Percentiles rank a stretch among this genome's conserved stretches.
Evolutionary conservation across 2,113 vertebrate genomes (phyloP).

Genomic region (Gavia stellata): DNA sequence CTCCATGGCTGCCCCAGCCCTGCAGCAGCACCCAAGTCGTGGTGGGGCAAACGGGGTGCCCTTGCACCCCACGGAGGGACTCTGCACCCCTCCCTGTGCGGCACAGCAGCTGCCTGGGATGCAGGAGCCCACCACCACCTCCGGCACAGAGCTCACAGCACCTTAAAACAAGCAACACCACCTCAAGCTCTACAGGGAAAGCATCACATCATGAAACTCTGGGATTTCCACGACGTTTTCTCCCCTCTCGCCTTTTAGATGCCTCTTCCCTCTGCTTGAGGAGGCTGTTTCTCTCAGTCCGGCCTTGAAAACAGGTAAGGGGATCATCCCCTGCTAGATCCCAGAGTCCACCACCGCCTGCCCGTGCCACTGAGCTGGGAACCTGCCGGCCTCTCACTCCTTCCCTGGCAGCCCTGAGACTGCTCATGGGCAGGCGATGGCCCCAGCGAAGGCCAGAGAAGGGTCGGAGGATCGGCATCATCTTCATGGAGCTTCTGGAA

Average conservation of each 20-base stretch:
- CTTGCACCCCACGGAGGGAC: background rate
- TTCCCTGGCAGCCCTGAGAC: background rate
- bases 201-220: background rate
- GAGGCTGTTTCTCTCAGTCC: background rate
- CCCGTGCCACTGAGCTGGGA: fast-evolving
- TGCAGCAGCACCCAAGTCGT: background rate
- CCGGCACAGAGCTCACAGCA: background rate
- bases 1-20: background rate
- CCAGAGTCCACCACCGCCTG: background rate
- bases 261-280: background rate
- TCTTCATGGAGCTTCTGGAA: background rate
- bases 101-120: background rate
- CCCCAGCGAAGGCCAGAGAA: background rate
- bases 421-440: fast-evolving
- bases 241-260: background rate
- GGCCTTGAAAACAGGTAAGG: background rate
- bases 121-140: background rate
- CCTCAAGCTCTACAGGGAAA: background rate
- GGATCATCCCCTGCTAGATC: background rate
- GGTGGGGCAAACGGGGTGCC: background rate
- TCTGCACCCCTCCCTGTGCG: background rate
- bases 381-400: background rate
- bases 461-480: background rate
- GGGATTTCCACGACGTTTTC: background rate
- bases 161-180: background rate